These are phyloP conservation scores for Diadegma fenestrale DNA, from an alignment of 2,888 invertebrate genomes.

Conservation along the genomic window DNA sequence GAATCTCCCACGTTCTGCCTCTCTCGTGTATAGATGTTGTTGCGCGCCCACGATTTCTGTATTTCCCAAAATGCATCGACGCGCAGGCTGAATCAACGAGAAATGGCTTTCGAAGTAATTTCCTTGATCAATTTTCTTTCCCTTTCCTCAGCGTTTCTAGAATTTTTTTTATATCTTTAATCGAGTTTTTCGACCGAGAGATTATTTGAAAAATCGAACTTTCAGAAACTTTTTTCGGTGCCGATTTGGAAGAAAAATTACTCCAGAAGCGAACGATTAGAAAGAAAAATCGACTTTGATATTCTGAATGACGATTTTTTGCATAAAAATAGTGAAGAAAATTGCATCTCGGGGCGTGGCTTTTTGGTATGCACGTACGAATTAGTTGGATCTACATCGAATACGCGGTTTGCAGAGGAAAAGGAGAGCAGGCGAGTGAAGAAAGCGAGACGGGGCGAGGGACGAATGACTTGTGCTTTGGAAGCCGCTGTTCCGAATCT, in stretches of 20 bases:
- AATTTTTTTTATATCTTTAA: not conserved
- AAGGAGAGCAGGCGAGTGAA: not conserved
- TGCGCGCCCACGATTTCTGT: not conserved
- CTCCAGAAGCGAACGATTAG: no score
- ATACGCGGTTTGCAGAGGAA: not conserved
- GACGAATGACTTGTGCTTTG: constrained; percentile 46
- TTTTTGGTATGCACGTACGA: not conserved
- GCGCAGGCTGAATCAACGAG: not conserved
- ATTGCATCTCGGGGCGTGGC: not conserved
- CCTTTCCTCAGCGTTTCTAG: no score
- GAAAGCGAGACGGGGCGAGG: not conserved
- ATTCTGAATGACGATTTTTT: no score
- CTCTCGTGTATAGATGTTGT: constrained; percentile 9
- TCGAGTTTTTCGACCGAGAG: no score
- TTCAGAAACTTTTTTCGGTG: not conserved
- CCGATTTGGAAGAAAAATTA: no score
- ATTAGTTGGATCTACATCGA: not conserved
- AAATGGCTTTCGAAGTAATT: not conserved
- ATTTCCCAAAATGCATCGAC: not conserved
- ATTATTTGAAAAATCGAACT: not conserved
- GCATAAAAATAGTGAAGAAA: not conserved
- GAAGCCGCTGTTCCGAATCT: constrained; percentile 47
- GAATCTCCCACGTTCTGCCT: constrained; percentile 41
- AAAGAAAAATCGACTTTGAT: no score
- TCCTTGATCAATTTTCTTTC: not conserved